Percentiles rank a stretch among this genome's conserved stretches.
Evolutionary conservation across 2,797 vertebrate species (phyloP).

Genomic region (Pipistrellus pipistrellus): DNA sequence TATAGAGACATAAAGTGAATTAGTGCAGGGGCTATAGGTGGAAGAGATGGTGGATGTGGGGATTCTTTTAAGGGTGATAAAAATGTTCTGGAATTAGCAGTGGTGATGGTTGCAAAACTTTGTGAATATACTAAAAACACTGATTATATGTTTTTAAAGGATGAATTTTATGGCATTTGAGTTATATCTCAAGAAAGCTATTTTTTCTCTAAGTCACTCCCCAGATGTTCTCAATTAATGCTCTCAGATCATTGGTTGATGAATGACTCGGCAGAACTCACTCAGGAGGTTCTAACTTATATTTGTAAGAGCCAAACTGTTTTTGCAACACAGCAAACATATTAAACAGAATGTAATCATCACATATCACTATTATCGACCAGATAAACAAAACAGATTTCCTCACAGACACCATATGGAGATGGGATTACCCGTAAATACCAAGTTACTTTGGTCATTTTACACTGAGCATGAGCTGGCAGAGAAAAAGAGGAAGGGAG

Average conservation of each 20-base stretch:
- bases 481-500: slow-evolving; percentile 35
- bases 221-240: neutral
- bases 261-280: slow-evolving; percentile 51
- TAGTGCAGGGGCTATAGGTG: neutral
- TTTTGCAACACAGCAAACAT: slow-evolving; percentile 12
- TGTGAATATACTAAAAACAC: neutral
- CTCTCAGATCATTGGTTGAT: slow-evolving; percentile 16
- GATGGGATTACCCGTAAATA: slow-evolving; percentile 15
- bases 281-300: slow-evolving; percentile 26
- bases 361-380: slow-evolving; percentile 17
- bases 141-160: neutral
- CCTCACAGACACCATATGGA: slow-evolving; percentile 58
- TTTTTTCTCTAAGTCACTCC: neutral
- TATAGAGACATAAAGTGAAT: neutral
- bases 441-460: slow-evolving; percentile 32
- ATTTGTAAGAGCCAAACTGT: slow-evolving; percentile 43
- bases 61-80: neutral
- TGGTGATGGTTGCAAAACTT: neutral
- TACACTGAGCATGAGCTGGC: neutral
- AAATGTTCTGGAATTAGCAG: neutral
- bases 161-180: neutral
- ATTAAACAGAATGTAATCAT: slow-evolving; percentile 57
- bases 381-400: slow-evolving; percentile 56
- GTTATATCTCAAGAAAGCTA: slow-evolving; percentile 18
- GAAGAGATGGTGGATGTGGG: neutral